Percentiles rank a stretch among this genome's conserved stretches.
Evolutionary conservation across 2,797 vertebrate genomes (phyloP).

Genomic region (Muraenolepis orangiensis): DNA sequence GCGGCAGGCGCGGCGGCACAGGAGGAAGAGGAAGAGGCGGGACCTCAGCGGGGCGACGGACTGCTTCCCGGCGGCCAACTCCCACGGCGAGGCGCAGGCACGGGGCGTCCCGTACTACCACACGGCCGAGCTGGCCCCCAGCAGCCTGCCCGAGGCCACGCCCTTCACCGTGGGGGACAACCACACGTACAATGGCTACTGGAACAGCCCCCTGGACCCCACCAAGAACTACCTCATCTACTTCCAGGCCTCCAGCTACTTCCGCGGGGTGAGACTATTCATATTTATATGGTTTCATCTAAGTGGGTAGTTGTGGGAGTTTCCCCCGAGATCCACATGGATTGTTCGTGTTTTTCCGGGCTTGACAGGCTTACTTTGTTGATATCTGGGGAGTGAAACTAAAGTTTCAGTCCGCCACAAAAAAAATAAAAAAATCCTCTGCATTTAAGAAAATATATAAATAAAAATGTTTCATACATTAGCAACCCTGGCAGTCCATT

Average conservation of each 20-base stretch:
- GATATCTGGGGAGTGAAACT: background rate
- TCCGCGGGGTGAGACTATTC: conserved; percentile 84
- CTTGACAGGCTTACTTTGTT: background rate
- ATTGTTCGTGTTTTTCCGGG: background rate
- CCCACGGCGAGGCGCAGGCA: conserved; percentile 76
- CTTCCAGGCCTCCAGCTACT: conserved; percentile 91
- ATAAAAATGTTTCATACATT: no score
- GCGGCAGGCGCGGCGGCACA: conserved; percentile 61
- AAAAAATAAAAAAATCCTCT: background rate
- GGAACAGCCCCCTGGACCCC: conserved; percentile 92
- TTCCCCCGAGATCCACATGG: no score
- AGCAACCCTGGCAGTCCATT: conserved; percentile 31
- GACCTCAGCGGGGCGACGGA: conserved; percentile 67
- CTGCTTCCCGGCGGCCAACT: conserved; percentile 84
- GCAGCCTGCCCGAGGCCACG: conserved; percentile 85
- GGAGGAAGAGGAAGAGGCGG: conserved; percentile 70
- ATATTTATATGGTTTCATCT: background rate
- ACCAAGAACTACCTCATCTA: conserved; percentile 93
- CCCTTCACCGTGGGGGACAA: conserved; percentile 97
- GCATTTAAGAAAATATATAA: background rate
- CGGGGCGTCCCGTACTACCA: conserved; percentile 84
- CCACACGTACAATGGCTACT: conserved; percentile 93
- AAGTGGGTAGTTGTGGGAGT: no score
- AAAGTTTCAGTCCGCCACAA: background rate
- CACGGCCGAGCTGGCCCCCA: conserved; percentile 86